Conservation (phyloP, 1,140 invertebrate genomes). For the Ceratoteleas bidentatus region DNA sequence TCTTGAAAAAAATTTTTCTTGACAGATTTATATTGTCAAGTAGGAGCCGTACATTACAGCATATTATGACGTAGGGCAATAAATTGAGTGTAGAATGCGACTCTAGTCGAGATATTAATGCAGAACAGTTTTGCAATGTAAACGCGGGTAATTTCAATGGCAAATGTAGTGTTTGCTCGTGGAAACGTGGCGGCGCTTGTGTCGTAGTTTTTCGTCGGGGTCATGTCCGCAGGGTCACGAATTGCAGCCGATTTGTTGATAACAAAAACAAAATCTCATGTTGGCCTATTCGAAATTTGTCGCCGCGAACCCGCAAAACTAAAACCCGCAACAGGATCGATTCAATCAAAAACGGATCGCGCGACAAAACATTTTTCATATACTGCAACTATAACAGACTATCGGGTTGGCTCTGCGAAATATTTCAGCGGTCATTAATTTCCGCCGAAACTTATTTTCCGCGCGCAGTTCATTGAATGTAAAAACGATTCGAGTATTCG, state of each 20-base stretch:
- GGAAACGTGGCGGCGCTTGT: conserved; percentile 1
- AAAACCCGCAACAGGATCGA: neutral
- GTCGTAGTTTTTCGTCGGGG: conserved; percentile 12
- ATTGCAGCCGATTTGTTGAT: conserved; percentile 22
- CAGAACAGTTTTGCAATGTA: neutral
- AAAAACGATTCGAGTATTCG: too few species aligned
- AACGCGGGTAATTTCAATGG: neutral
- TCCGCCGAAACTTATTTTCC: too few species aligned
- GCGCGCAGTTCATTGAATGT: too few species aligned
- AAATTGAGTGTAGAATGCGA: neutral
- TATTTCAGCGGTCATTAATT: too few species aligned
- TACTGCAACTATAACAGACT: too few species aligned
- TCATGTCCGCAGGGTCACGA: conserved; percentile 6
- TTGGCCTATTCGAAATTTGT: conserved; percentile 10
- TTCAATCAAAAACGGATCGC: too few species aligned
- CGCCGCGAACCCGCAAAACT: neutral
- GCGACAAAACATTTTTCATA: too few species aligned
- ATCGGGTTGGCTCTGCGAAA: too few species aligned
- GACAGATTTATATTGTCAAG: too few species aligned
- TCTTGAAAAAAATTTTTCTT: too few species aligned
- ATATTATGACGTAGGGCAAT: too few species aligned
- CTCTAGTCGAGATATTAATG: neutral
- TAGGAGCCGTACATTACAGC: too few species aligned
- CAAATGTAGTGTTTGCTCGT: conserved; percentile 7
- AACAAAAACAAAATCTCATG: conserved; percentile 13